phyloP scores from a whole-genome alignment of 1,140 invertebrate genomes.

The Magallana angulata region DNA sequence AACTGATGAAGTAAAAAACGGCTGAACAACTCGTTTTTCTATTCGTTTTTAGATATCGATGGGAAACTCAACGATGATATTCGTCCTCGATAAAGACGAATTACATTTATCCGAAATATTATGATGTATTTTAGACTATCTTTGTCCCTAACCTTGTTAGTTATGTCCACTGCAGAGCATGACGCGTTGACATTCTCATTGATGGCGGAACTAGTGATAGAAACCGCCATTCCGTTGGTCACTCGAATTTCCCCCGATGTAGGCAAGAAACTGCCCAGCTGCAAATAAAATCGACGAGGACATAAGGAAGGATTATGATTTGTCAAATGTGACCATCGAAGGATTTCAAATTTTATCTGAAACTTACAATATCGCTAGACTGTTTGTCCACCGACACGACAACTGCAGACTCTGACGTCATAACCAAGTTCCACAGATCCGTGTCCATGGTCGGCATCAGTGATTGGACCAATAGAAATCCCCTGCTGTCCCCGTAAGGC shows the following conservation, averaged over 20 bases:
- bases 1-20: too few species aligned
- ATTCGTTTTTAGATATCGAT: too few species aligned
- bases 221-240: not conserved
- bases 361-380: constrained; percentile 19
- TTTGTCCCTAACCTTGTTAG: not conserved
- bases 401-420: constrained; percentile 1
- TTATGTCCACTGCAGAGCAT: not conserved
- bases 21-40: too few species aligned
- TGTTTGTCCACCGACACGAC: constrained; percentile 15
- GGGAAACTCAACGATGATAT: too few species aligned
- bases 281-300: not conserved
- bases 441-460: constrained; percentile 4
- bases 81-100: not conserved
- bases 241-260: not conserved
- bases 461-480: not conserved
- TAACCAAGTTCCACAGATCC: constrained; percentile 3
- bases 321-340: not conserved
- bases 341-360: not conserved
- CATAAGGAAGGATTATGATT: not conserved
- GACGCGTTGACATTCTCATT: constrained; percentile 18
- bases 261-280: constrained; percentile 5
- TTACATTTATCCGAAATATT: not conserved
- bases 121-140: not conserved
- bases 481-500: not conserved
- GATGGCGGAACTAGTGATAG: constrained; percentile 13